Evolutionary conservation across 2,113 vertebrate genomes (phyloP).

Genomic region (Petroica traversi): DNA sequence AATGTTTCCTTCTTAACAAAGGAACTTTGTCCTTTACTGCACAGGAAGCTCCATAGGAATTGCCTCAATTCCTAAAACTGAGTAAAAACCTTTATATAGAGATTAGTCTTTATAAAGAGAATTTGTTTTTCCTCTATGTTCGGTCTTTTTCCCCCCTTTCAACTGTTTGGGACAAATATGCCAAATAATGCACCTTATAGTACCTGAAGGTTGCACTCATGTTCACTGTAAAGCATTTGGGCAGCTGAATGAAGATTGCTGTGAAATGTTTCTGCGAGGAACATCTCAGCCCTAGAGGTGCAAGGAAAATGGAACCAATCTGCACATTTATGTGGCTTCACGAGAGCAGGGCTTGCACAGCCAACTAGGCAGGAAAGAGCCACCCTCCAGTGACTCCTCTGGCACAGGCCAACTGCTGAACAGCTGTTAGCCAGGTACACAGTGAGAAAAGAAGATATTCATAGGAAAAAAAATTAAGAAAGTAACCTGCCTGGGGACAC

Average conservation of each 20-base stretch:
- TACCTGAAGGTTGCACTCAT: neutral
- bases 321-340: neutral
- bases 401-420: neutral
- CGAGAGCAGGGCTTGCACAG: neutral
- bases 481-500: neutral
- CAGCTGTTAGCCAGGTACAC: neutral
- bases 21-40: neutral
- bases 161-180: neutral
- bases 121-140: neutral
- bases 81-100: neutral
- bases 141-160: neutral
- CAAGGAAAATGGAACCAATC: neutral
- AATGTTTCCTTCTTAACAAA: neutral
- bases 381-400: neutral
- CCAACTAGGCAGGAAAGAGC: neutral
- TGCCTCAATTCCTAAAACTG: neutral
- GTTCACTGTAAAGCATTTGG: neutral
- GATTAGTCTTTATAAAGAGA: neutral
- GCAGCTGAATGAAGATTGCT: neutral
- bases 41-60: neutral
- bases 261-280: neutral
- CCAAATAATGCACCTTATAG: neutral
- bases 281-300: neutral
- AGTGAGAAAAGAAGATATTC: neutral
- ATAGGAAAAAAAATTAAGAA: neutral